phyloP scores from a whole-genome alignment of 2,888 invertebrate species.

The Drosophila kokeensis region DNA sequence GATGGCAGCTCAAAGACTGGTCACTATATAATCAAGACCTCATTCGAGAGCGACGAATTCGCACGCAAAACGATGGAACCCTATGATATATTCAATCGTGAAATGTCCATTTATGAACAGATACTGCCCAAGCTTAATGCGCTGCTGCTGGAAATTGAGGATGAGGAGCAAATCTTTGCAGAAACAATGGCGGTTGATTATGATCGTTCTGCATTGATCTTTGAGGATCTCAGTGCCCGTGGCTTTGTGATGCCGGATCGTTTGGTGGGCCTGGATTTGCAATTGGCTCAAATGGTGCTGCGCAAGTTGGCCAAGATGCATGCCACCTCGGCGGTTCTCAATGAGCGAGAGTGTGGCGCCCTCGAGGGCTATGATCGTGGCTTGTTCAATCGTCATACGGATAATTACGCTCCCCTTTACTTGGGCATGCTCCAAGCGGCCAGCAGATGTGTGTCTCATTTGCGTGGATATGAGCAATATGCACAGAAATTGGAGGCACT shows the following conservation, averaged over 20 bases:
- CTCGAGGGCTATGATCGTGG: slow-evolving; percentile 82
- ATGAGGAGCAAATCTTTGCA: slow-evolving; percentile 81
- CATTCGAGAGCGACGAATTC: slow-evolving; percentile 80
- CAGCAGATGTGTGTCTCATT: slow-evolving; percentile 69
- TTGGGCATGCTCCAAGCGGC: slow-evolving; percentile 80
- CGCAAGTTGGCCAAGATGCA: slow-evolving; percentile 86
- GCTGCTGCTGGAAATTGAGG: slow-evolving; percentile 71
- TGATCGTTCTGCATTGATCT: slow-evolving; percentile 79
- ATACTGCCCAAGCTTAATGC: slow-evolving; percentile 82
- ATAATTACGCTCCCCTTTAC: slow-evolving; percentile 78
- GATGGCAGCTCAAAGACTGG: slow-evolving; percentile 58
- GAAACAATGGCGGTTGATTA: slow-evolving; percentile 81
- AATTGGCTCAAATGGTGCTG: slow-evolving; percentile 83
- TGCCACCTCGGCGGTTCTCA: slow-evolving; percentile 85
- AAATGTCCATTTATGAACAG: slow-evolving; percentile 83
- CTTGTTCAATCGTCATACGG: slow-evolving; percentile 83
- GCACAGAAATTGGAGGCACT: slow-evolving; percentile 77
- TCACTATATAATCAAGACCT: slow-evolving; percentile 80
- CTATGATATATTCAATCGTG: slow-evolving; percentile 84
- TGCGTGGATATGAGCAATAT: slow-evolving; percentile 77
- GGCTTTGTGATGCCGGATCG: slow-evolving; percentile 82
- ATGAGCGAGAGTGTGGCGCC: slow-evolving; percentile 79
- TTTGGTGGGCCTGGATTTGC: slow-evolving; percentile 83
- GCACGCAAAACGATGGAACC: slow-evolving; percentile 74
- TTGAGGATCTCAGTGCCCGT: slow-evolving; percentile 82